Evolutionary conservation across 2,888 invertebrate genomes (phyloP).

Genomic region (Rhagonycha lutea): DNA sequence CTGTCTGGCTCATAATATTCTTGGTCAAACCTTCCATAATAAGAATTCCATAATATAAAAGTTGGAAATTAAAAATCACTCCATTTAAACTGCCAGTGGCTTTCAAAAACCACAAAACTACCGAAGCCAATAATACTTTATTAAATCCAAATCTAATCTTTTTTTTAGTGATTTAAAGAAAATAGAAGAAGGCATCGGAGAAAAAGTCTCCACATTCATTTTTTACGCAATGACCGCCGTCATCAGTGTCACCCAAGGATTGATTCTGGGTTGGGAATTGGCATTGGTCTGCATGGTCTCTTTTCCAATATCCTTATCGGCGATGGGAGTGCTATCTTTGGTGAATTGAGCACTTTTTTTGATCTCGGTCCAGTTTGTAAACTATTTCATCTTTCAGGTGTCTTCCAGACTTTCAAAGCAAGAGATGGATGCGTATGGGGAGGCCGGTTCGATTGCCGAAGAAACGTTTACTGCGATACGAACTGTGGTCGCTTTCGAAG

Average conservation of each 20-base stretch:
- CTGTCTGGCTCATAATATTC: too few species aligned
- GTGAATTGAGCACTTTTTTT: constrained; percentile 46
- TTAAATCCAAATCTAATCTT: constrained; percentile 14
- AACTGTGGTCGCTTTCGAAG: constrained; percentile 80
- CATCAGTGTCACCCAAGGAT: constrained; percentile 70
- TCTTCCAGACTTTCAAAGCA: constrained; percentile 66
- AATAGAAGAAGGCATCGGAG: constrained; percentile 82
- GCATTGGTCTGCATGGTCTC: constrained; percentile 75
- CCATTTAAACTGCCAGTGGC: background rate
- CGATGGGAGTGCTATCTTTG: constrained; percentile 67
- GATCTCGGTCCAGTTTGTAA: background rate
- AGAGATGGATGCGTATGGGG: constrained; percentile 73
- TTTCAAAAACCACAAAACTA: background rate
- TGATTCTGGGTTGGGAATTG: constrained; percentile 79
- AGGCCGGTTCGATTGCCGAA: constrained; percentile 76
- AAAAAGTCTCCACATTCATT: constrained; percentile 75
- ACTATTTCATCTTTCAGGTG: constrained; percentile 53
- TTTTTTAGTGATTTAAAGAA: constrained; percentile 68
- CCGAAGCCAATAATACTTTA: too few species aligned
- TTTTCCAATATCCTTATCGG: constrained; percentile 68
- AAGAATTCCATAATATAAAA: too few species aligned
- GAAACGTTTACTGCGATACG: constrained; percentile 74
- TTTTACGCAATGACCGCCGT: constrained; percentile 71
- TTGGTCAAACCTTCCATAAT: too few species aligned
- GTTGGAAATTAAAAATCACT: too few species aligned